Conservation (phyloP, 37 sponge, comb jelly and placozoan genomes). For the Dysidea cf. avara region DNA sequence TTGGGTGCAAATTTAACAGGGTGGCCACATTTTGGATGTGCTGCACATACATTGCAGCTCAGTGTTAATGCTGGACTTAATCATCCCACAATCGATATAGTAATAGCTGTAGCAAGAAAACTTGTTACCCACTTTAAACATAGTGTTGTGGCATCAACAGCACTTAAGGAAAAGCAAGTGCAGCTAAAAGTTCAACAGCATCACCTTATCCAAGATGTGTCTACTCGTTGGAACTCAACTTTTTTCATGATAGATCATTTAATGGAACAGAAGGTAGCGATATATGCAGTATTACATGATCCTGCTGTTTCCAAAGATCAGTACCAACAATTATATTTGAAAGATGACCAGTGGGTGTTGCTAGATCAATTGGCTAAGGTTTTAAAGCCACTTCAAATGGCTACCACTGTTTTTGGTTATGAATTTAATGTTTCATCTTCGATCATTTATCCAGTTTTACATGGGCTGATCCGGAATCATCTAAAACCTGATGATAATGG, state of each 20-base stretch:
- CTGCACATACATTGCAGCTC: conserved; percentile 5
- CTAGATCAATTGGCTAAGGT: conserved; percentile 6
- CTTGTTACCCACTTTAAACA: conserved; percentile 28
- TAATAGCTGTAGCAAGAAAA: conserved; percentile 14
- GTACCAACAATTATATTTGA: conserved; percentile 3
- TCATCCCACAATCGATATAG: neutral
- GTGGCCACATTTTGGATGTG: conserved; percentile 20
- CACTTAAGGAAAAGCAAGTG: conserved; percentile 18
- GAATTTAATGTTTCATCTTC: conserved; percentile 8
- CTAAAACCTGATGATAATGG: conserved; percentile 2
- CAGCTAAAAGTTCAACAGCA: conserved; percentile 14
- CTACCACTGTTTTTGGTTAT: conserved; percentile 4
- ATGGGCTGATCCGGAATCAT: conserved; percentile 14
- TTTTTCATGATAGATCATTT: conserved; percentile 15
- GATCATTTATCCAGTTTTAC: conserved; percentile 9
- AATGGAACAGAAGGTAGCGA: conserved; percentile 11
- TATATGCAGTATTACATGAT: conserved; percentile 13
- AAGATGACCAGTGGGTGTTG: conserved; percentile 16
- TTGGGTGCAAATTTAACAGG: conserved; percentile 6
- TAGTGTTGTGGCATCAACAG: conserved; percentile 18
- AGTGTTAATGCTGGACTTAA: conserved; percentile 19
- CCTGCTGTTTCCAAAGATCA: neutral
- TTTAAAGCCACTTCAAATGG: conserved; percentile 21
- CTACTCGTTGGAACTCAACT: conserved; percentile 30
- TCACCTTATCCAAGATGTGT: conserved; percentile 18